A percentile compares a stretch with the other conserved stretches of the same genome.
Conservation (phyloP, 2,113 vertebrate species). For the Erythrocercus mccallii region DNA sequence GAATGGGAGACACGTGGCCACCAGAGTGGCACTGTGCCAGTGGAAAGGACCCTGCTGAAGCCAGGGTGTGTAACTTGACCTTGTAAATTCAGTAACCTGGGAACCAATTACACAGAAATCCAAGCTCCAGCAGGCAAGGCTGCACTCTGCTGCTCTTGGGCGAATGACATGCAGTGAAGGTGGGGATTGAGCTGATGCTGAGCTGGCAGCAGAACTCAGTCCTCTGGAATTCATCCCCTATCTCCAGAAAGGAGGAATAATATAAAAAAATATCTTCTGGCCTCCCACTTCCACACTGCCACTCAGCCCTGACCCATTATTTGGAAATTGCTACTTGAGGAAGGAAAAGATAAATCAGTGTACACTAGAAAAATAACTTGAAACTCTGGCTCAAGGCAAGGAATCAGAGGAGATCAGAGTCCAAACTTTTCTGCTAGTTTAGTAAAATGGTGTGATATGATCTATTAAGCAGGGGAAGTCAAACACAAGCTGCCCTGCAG, state of each 20-base stretch:
- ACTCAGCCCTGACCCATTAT: background rate
- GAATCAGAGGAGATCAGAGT: background rate
- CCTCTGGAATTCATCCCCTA: background rate
- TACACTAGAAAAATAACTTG: background rate
- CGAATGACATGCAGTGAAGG: accelerated
- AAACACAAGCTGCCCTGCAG: background rate
- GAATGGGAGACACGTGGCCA: accelerated
- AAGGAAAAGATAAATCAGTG: background rate
- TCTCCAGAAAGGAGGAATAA: background rate
- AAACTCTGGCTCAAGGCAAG: background rate
- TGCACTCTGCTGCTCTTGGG: background rate
- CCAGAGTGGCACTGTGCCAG: accelerated
- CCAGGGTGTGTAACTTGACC: background rate
- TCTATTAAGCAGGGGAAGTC: background rate
- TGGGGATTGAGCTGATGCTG: background rate
- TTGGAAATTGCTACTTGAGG: background rate
- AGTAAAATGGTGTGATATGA: background rate
- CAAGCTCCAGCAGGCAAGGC: background rate
- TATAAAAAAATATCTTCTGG: background rate
- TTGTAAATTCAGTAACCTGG: background rate
- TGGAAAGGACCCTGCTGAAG: background rate
- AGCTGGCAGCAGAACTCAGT: background rate
- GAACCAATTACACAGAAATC: background rate
- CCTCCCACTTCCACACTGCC: background rate
- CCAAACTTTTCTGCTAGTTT: background rate